These are phyloP conservation scores for Serinus canaria DNA, from an alignment of 2,113 vertebrate species.

Conservation along the genomic window DNA sequence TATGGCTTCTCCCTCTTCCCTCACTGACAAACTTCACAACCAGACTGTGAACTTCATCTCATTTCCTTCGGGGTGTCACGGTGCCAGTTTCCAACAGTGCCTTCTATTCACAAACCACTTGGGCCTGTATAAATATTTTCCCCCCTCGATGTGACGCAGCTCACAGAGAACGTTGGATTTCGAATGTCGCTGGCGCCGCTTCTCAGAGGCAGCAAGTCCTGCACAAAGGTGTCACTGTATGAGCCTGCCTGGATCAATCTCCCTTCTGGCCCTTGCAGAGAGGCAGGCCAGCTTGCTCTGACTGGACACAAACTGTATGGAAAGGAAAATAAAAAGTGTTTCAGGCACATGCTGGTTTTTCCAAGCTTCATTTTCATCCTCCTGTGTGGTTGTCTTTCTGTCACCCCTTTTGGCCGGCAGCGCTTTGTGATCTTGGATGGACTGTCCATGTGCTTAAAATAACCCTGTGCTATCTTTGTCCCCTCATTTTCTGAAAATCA, in stretches of 20 bases:
- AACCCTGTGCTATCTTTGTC: not conserved
- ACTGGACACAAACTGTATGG: not conserved
- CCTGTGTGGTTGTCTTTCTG: not conserved
- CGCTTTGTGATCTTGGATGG: not conserved
- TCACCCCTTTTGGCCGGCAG: not conserved
- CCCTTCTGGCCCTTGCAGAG: not conserved
- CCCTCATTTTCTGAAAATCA: slow-evolving; percentile 44
- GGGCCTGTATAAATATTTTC: slow-evolving; percentile 19
- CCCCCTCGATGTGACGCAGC: not conserved
- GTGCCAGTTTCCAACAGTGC: slow-evolving; percentile 59
- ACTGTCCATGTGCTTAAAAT: slow-evolving; percentile 4
- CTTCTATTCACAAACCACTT: slow-evolving; percentile 28
- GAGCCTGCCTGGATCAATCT: not conserved
- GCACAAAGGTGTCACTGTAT: not conserved
- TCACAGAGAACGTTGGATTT: not conserved
- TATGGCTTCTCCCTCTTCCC: not conserved
- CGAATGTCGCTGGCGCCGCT: not conserved
- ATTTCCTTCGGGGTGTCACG: slow-evolving; percentile 28
- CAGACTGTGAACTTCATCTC: slow-evolving; percentile 54
- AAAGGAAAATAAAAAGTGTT: not conserved
- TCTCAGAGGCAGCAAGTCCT: not conserved
- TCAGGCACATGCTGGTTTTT: not conserved
- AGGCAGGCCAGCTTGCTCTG: not conserved
- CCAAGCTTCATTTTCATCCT: not conserved
- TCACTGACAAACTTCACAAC: slow-evolving; percentile 54